Base-by-base conservation (phyloP, 2,888 invertebrate genomes). In the Melanostoma scalare region DNA sequence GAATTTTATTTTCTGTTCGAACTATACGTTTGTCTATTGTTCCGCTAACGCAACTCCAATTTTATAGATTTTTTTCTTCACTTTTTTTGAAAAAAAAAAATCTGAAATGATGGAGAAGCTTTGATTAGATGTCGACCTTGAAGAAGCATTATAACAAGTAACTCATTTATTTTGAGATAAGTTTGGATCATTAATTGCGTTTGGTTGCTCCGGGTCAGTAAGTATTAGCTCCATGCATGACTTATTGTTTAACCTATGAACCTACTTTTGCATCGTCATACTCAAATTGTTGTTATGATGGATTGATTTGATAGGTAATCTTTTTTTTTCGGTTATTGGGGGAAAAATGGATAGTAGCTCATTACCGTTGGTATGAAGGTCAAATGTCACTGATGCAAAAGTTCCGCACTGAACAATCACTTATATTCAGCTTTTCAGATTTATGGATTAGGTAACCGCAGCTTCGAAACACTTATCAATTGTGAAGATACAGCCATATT, bases 191-290 rank as follows among this genome's bases (percentile, higher is more conserved):
- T 63, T 63, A 63, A 63, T 63, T 63, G 61, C 4, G 61, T 38
- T 48, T 61, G 10, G 9, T 35, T 44, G 35, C 48, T 63, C 63
- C 63, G 63, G 63, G 63, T 63, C 63, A 63, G 63, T 50, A 63
- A 63, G 35, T 50, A 10, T 50, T 50, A 10, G 40, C 48, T 63
- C 50, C 63, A 50, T 38, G 38, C 48, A 38, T 36, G 38, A 20
- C 8, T 0, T 20, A 20, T 48, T 48, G 48, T 63, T 50, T 63
- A 38, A 61, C 46, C 60, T 60, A 36, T 63, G 61, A 61, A 61
- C 36, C 61, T 46, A 50, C 63, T 48, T 63, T 40, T 50, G 50
- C 48, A 46, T 61, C 20, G 35, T 31, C 38, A 20, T 52, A n/a
- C n/a, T 35, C 4, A 10, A 35, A 5, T 3, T 33, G 4, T 44